Percentiles rank a stretch among this genome's conserved stretches.
phyloP scores from a whole-genome alignment of 1,140 invertebrate species.

The Chrysomallon squamiferum region DNA sequence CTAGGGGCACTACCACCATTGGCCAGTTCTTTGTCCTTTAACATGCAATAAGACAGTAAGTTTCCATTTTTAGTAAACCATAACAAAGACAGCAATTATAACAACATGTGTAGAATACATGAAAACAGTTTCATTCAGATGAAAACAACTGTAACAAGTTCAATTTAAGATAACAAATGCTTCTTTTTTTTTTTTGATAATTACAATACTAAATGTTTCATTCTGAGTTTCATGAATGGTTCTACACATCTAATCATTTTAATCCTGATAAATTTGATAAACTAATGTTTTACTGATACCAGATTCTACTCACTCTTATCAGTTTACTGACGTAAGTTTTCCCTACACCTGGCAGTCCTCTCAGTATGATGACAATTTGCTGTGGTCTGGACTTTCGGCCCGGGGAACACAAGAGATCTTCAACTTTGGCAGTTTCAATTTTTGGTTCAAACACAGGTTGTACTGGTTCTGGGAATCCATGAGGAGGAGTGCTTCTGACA shows the following conservation, averaged over 20 bases:
- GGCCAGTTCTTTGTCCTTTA: constrained; percentile 77
- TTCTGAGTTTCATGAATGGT: too few species aligned
- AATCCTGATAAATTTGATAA: too few species aligned
- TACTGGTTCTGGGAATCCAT: constrained; percentile 2
- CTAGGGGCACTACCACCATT: constrained; percentile 81
- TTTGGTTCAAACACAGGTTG: constrained; percentile 30
- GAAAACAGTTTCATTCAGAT: neutral
- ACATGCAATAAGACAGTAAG: too few species aligned
- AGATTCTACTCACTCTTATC: constrained; percentile 81
- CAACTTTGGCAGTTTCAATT: constrained; percentile 70
- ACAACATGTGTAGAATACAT: neutral
- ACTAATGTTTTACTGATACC: too few species aligned
- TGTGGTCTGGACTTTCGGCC: constrained; percentile 77
- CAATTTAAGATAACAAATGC: too few species aligned
- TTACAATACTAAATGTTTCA: too few species aligned
- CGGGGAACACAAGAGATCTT: constrained; percentile 80
- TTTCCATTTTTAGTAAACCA: too few species aligned
- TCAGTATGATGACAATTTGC: constrained; percentile 86
- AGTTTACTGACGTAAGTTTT: constrained; percentile 87
- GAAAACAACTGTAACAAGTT: too few species aligned
- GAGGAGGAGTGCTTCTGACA: neutral
- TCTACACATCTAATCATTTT: too few species aligned
- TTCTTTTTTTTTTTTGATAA: too few species aligned
- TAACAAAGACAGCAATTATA: too few species aligned
- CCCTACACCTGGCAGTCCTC: constrained; percentile 89